Base-by-base conservation (phyloP, 2,888 invertebrate species). In the Leptothorax acervorum region DNA sequence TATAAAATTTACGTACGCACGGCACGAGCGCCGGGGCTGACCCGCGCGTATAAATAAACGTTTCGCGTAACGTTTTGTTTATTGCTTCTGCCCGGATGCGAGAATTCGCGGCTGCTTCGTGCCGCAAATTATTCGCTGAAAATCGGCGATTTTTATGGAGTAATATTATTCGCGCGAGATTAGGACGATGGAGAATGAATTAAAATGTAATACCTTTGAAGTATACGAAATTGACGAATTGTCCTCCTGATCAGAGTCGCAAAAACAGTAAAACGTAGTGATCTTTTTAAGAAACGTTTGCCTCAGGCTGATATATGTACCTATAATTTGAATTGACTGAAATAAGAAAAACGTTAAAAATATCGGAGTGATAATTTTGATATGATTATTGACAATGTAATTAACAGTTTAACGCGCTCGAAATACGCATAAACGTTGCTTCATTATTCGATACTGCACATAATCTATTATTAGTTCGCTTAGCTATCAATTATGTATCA, bases 41-140 rank as follows among this genome's bases (percentile, higher is more conserved):
- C 63, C 39, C 42, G 71, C 23, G 71, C 53, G 70, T 89, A 89
- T 89, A 86, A 89, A 88, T 88, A 88, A 86, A 73, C 60, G 42
- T 82, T 75, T 75, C 81, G 51, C 83, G 83, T 55, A 85, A 81
- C 60, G 53, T 82, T 87, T 82, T 84, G 85, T 88, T 88, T 87
- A 88, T 89, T 85, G 73, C 55, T 68, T 31, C 15, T 35, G 23
- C 12, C 48, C 35, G 31, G 48, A 3, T n/a, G 39, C 23, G 35
- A 35, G 35, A 35, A 35, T 35, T 35, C 45, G 63, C 42, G 31
- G 28, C 18, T 42, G 39, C 15, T 57, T 12, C n/a, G 12, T 12
- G 28, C 9, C 18, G 73, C 2, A 12, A 60, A 12, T 60, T 31
- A 18, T 12, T n/a, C 6, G 11, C 31, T 28, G 12, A 4, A 57